These are phyloP conservation scores for Adineta ricciae DNA, from an alignment of 2,888 invertebrate species.

Conservation along the genomic window DNA sequence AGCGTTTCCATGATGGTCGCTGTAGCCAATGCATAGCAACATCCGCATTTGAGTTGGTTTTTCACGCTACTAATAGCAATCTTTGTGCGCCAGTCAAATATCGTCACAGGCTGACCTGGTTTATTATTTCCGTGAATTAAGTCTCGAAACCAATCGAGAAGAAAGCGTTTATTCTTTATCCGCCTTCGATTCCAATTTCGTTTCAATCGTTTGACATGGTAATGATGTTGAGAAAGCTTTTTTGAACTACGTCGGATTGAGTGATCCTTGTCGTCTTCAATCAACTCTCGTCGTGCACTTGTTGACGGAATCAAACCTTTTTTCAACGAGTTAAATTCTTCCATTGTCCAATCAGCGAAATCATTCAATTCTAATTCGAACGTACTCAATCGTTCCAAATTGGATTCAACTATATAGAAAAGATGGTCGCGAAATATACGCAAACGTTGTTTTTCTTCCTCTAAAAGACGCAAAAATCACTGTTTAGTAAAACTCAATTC, in stretches of 20 bases:
- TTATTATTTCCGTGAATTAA: neutral
- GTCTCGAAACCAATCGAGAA: neutral
- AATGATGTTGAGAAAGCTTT: neutral
- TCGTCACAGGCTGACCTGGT: constrained; percentile 36
- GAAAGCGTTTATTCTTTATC: neutral
- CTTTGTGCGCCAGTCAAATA: constrained; percentile 41
- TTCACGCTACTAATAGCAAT: constrained; percentile 40
- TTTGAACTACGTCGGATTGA: neutral
- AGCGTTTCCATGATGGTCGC: neutral
- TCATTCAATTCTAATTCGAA: neutral
- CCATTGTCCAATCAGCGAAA: constrained; percentile 4
- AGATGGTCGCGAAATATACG: neutral
- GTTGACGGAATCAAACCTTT: neutral
- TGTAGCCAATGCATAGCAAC: constrained; percentile 2
- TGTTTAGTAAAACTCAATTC: neutral
- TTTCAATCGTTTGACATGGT: neutral
- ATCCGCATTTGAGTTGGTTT: constrained; percentile 39
- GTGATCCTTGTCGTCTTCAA: neutral
- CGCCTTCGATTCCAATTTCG: neutral
- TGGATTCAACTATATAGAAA: neutral
- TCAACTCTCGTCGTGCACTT: neutral
- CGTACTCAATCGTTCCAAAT: neutral
- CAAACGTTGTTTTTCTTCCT: neutral
- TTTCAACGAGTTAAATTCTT: neutral
- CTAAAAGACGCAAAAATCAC: neutral